Base-by-base conservation (phyloP, 2,888 invertebrate genomes). In the Synanthedon tipuliformis region DNA sequence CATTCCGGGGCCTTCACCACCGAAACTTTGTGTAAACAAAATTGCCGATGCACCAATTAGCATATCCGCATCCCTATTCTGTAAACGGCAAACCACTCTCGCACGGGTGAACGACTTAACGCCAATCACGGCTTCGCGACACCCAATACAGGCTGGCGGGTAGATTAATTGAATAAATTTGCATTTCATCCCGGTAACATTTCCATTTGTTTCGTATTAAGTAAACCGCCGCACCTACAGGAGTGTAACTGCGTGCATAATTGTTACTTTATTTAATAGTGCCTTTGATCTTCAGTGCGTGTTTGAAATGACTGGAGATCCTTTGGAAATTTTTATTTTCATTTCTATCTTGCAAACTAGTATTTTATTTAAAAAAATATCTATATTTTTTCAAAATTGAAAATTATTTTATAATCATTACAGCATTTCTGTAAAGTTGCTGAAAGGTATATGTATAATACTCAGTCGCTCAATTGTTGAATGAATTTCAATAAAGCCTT, bases 91-190 rank as follows among this genome's bases (percentile, higher is more conserved):
- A 77, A 78, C 75, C 79, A 70, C 75, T 73, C 74, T 74, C 67
- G 66, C 64, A 62, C 72, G 72, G 73, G 66, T 68, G 72, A 69
- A 64, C 77, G 80, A 82, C 79, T 82, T 81, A 73, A 78, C 81
- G 81, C 76, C 84, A 83, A 84, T 85, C 84, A 82, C 77, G 69
- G 78, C 75, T 73, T 69, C 71, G 77, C 78, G 77, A 80, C 83
- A 80, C 78, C 81, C 81, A 78, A 78, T 80, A 82, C 81, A 78
- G 78, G 65, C 78, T 68, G 78, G 71, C 73, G 69, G 75, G 66
- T 57, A 74, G 77, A 84, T 87, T 85, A 84, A 86, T 85, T 84
- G 85, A 86, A 86, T 86, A 85, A 81, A 86, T 86, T 85, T 85
- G 81, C 85, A 86, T 85, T 68, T 71, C 71, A 81, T 80, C 68